Evolutionary conservation across 2,888 invertebrate species (phyloP).

Genomic region (Aphidius colemani): DNA sequence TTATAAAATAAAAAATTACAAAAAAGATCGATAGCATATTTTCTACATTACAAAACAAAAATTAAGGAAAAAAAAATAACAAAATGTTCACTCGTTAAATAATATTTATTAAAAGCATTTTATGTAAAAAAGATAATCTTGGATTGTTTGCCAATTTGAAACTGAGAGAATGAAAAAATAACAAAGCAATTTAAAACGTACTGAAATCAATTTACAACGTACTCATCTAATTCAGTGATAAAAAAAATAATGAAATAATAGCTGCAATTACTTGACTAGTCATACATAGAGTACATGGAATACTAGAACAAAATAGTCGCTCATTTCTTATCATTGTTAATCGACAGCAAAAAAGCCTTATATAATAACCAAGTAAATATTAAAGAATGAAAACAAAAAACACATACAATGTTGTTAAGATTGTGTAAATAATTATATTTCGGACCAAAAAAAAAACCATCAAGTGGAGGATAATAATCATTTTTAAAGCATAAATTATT

Average conservation of each 20-base stretch:
- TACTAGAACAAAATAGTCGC: conserved; percentile 48
- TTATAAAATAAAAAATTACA: conserved; percentile 10
- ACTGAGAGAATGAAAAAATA: no score
- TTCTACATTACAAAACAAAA: neutral
- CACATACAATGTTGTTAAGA: conserved; percentile 29
- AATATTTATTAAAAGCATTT: no score
- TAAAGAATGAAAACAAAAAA: neutral
- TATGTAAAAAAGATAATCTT: no score
- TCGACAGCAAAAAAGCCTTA: conserved; percentile 38
- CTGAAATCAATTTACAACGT: no score
- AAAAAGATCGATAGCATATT: conserved; percentile 22
- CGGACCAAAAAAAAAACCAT: conserved; percentile 33
- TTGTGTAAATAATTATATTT: conserved; percentile 25
- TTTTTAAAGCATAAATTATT: no score
- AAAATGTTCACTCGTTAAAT: no score
- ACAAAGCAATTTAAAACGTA: no score
- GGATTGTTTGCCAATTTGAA: no score
- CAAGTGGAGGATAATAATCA: conserved; percentile 46
- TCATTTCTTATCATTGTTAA: conserved; percentile 56
- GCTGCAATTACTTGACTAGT: conserved; percentile 20
- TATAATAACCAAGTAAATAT: no score
- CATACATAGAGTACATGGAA: conserved; percentile 35
- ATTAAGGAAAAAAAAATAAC: neutral
- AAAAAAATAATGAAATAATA: conserved; percentile 22
- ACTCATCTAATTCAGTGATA: conserved; percentile 1